Percentiles rank a stretch among this genome's conserved stretches.
Evolutionary conservation across 2,113 vertebrate genomes (phyloP).

Genomic region (Lonchura striata): DNA sequence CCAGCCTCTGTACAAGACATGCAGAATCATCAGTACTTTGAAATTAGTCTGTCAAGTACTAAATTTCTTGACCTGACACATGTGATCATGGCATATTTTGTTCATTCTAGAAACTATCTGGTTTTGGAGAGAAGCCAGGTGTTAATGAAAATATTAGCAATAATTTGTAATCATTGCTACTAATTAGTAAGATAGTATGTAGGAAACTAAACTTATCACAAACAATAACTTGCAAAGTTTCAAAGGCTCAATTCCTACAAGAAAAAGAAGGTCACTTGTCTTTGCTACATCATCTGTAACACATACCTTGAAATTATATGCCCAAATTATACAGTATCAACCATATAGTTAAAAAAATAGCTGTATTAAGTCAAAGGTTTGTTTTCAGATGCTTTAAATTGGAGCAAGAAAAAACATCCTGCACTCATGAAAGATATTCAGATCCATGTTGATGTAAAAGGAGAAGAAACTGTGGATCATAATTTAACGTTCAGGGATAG

Average conservation of each 20-base stretch:
- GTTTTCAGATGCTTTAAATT: not conserved
- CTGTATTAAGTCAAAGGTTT: not conserved
- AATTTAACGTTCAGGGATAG: not conserved
- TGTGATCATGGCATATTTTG: not conserved
- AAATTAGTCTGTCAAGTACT: not conserved
- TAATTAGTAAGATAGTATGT: not conserved
- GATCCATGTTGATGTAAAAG: not conserved
- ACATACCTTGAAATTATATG: not conserved
- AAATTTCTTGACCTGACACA: not conserved
- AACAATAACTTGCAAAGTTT: not conserved
- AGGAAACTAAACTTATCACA: not conserved
- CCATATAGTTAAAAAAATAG: not conserved
- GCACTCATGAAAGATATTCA: not conserved
- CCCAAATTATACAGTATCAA: not conserved
- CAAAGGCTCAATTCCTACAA: not conserved
- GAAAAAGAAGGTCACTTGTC: not conserved
- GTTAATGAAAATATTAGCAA: not conserved
- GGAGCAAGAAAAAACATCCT: not conserved
- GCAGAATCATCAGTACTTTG: not conserved
- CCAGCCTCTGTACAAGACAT: not conserved
- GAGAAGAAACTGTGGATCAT: not conserved
- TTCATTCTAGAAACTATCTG: not conserved
- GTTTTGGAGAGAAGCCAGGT: not conserved
- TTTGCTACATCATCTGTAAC: not conserved
- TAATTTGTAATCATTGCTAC: not conserved